A percentile compares a stretch with the other conserved stretches of the same genome.
Evolutionary conservation across 2,888 invertebrate species (phyloP).

Genomic region (Rhagium mordax): DNA sequence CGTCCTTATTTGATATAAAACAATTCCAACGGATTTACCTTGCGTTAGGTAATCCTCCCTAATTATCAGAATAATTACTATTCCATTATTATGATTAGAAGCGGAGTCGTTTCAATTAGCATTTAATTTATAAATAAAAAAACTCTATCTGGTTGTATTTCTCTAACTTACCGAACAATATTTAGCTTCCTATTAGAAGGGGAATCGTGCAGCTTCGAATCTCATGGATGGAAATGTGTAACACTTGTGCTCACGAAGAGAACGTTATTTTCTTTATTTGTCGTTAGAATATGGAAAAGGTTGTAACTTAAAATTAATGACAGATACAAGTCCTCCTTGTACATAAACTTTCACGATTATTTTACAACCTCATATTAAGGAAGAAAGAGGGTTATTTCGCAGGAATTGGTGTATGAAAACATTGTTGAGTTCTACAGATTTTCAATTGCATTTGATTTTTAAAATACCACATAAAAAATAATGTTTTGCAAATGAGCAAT

Average conservation of each 20-base stretch:
- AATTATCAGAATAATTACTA: no score
- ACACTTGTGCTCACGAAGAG: neutral
- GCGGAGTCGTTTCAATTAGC: no score
- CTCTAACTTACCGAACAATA: no score
- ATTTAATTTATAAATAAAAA: no score
- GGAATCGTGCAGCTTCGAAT: neutral
- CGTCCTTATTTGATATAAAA: no score
- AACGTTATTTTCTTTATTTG: constrained; percentile 3
- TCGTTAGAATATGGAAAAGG: neutral
- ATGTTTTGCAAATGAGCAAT: no score
- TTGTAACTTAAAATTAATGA: constrained; percentile 5
- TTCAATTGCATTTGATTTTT: neutral
- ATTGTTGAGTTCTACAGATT: neutral
- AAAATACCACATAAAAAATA: neutral
- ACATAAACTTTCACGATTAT: constrained; percentile 15
- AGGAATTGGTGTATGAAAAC: neutral
- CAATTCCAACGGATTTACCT: no score
- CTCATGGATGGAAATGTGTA: neutral
- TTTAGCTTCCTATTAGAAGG: neutral
- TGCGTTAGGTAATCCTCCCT: no score
- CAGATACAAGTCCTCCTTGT: neutral
- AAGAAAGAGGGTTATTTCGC: neutral
- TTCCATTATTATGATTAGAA: no score
- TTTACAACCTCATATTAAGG: neutral
- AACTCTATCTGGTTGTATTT: neutral